Conservation (phyloP, 2,888 invertebrate species). For the Melieria omissa region DNA sequence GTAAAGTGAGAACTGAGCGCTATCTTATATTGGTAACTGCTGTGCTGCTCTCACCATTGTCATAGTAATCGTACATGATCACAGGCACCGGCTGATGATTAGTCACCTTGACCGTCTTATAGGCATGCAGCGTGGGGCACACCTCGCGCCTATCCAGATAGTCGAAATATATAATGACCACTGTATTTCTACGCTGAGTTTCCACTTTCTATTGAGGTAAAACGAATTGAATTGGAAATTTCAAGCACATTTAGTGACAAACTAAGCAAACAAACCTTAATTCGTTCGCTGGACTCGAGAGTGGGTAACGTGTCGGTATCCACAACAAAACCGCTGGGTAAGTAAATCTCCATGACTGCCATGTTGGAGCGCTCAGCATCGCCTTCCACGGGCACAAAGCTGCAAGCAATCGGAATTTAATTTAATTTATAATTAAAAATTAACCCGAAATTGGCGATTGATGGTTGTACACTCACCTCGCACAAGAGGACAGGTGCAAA, state of each 20-base stretch:
- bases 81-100: slow-evolving; percentile 88
- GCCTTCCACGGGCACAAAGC: slow-evolving; percentile 60
- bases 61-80: slow-evolving; percentile 90
- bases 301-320: slow-evolving; percentile 83
- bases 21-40: neutral
- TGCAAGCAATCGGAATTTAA: slow-evolving; percentile 25
- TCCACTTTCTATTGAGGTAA: slow-evolving; percentile 70
- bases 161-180: slow-evolving; percentile 81
- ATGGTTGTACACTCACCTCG: slow-evolving; percentile 69
- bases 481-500: slow-evolving; percentile 86
- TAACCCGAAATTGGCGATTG: neutral
- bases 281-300: slow-evolving; percentile 69
- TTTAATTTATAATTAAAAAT: neutral
- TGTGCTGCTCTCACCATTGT: slow-evolving; percentile 77
- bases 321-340: slow-evolving; percentile 91
- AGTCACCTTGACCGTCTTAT: slow-evolving; percentile 86
- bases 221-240: neutral
- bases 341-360: slow-evolving; percentile 88
- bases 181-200: slow-evolving; percentile 73
- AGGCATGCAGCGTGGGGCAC: slow-evolving; percentile 89
- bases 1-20: neutral
- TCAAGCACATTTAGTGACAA: neutral
- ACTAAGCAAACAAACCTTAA: slow-evolving; percentile 51
- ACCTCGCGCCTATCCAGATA: slow-evolving; percentile 76
- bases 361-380: slow-evolving; percentile 75